These are phyloP conservation scores for Nasalis larvatus DNA, from an alignment of 2,113 vertebrate genomes.

Conservation along the genomic window DNA sequence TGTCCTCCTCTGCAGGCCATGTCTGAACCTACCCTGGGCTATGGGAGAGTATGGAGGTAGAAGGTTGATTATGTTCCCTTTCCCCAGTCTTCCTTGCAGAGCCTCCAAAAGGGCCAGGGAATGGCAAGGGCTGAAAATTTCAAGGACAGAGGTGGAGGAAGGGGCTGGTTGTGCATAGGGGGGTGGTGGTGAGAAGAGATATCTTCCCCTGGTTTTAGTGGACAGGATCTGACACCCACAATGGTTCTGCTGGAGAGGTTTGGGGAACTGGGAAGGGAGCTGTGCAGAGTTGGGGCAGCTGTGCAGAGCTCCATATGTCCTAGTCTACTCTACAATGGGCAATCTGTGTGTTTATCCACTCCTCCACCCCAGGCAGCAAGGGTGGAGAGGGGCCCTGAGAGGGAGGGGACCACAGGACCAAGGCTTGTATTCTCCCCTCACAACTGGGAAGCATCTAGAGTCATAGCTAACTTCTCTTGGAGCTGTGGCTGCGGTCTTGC, in stretches of 20 bases:
- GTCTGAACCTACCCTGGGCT: neutral
- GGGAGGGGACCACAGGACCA: neutral
- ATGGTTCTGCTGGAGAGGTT: neutral
- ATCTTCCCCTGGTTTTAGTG: neutral
- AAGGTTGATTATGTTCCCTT: neutral
- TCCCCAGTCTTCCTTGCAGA: neutral
- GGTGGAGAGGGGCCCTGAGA: neutral
- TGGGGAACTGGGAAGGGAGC: neutral
- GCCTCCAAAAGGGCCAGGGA: neutral
- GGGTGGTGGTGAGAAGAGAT: neutral
- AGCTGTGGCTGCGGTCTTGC: neutral
- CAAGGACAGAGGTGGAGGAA: neutral
- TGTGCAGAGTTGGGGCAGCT: neutral
- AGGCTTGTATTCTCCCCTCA: neutral
- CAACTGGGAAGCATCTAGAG: neutral
- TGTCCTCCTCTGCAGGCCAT: neutral
- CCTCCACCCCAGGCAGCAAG: neutral
- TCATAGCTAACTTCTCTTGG: neutral
- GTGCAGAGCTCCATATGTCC: conserved; percentile 37
- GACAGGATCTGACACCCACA: neutral
- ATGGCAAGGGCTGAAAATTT: neutral
- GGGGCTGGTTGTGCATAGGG: neutral
- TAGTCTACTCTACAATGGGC: neutral
- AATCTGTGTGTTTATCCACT: neutral
- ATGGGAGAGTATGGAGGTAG: neutral